A percentile compares a stretch with the other conserved stretches of the same genome.
These are phyloP conservation scores for Agrochola macilenta DNA, from an alignment of 2,888 invertebrate species.

Conservation along the genomic window DNA sequence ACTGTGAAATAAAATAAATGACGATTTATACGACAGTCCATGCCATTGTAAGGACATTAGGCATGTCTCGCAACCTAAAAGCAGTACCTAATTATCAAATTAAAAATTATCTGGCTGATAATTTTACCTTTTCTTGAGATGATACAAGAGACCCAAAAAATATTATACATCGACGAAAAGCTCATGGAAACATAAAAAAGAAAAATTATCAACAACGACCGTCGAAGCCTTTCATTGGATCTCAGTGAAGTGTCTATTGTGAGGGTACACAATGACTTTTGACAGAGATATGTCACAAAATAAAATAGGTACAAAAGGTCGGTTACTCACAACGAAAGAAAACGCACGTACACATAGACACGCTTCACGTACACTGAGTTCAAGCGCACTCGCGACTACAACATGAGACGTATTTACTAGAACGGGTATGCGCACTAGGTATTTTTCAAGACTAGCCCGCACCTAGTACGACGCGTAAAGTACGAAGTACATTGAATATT, in stretches of 20 bases:
- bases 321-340: background rate
- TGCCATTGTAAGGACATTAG: background rate
- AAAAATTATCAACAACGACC: constrained; percentile 73
- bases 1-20: too few relatives aligned
- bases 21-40: background rate
- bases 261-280: constrained; percentile 78
- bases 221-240: constrained; percentile 73
- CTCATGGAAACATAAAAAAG: constrained; percentile 45
- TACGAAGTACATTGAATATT: too few relatives aligned
- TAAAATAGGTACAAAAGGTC: constrained; percentile 2
- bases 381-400: background rate
- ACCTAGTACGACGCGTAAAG: too few relatives aligned
- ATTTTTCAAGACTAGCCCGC: too few relatives aligned
- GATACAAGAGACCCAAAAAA: background rate
- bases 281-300: constrained; percentile 63
- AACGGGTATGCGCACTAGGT: too few relatives aligned
- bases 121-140: background rate
- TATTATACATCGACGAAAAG: background rate
- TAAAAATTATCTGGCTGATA: background rate
- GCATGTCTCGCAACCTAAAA: background rate
- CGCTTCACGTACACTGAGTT: background rate
- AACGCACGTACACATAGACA: background rate
- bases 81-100: background rate
- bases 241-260: constrained; percentile 79
- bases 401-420: too few relatives aligned